A percentile compares a stretch with the other conserved stretches of the same genome.
phyloP scores from a whole-genome alignment of 2,888 invertebrate species.

The Agriopis marginaria region DNA sequence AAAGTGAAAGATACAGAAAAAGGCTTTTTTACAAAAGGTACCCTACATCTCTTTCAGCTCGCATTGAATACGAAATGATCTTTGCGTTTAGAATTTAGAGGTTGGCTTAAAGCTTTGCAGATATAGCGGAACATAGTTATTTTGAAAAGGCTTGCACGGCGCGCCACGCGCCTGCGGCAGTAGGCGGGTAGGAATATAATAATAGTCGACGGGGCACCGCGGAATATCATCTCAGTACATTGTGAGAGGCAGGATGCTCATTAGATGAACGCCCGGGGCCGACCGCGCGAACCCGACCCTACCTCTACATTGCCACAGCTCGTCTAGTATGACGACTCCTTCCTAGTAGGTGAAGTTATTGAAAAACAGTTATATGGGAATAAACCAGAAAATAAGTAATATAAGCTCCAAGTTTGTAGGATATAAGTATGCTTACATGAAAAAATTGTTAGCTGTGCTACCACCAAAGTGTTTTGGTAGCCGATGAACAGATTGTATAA shows the following conservation, averaged over 20 bases:
- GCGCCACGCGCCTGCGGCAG: constrained; percentile 60
- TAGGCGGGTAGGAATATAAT: constrained; percentile 74
- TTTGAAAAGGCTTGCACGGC: constrained; percentile 76
- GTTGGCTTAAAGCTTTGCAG: constrained; percentile 61
- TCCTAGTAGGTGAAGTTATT: constrained; percentile 19
- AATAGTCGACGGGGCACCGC: constrained; percentile 78
- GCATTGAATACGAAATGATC: constrained; percentile 47
- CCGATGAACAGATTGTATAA: too few relatives aligned
- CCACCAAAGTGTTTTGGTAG: too few relatives aligned
- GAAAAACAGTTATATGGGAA: too few relatives aligned
- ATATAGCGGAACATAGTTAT: constrained; percentile 71
- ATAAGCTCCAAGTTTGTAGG: too few relatives aligned
- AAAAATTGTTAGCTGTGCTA: too few relatives aligned
- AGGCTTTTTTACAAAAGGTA: constrained; percentile 21
- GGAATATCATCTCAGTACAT: constrained; percentile 82
- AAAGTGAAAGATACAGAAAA: constrained; percentile 6
- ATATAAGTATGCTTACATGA: too few relatives aligned
- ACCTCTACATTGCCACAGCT: constrained; percentile 56
- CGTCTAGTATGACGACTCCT: constrained; percentile 27
- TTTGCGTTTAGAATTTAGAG: constrained; percentile 65
- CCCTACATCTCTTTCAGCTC: constrained; percentile 32
- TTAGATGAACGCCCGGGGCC: constrained; percentile 81
- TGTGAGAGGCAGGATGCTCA: constrained; percentile 84
- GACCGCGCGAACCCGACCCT: constrained; percentile 53
- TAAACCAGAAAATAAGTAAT: too few relatives aligned